Conservation (phyloP, 1,140 invertebrate genomes). For the Nasonia longicornis region DNA sequence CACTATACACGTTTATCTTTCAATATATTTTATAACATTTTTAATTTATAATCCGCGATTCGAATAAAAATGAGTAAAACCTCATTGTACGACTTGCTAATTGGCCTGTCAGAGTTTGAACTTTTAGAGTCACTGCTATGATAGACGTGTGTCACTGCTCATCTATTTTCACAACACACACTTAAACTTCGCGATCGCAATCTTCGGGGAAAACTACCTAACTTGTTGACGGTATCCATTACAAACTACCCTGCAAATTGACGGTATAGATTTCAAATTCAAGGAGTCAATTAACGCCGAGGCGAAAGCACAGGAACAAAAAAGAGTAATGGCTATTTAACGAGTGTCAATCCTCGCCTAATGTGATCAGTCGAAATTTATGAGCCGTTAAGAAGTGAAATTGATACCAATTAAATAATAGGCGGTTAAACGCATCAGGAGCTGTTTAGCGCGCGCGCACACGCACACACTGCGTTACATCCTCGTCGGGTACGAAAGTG, state of each 20-base stretch:
- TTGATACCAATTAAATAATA: slow-evolving; percentile 43
- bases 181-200: background rate
- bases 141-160: background rate
- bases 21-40: too few relatives aligned
- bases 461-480: too few relatives aligned
- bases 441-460: background rate
- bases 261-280: background rate
- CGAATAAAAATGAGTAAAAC: too few relatives aligned
- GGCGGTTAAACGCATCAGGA: background rate
- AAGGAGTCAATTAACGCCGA: slow-evolving; percentile 20
- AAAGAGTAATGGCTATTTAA: slow-evolving; percentile 24
- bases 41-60: too few relatives aligned
- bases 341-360: slow-evolving; percentile 1
- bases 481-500: background rate
- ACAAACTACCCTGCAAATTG: background rate
- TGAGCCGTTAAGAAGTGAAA: slow-evolving; percentile 25
- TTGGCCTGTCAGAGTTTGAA: too few relatives aligned
- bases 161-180: background rate
- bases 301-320: background rate
- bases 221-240: background rate
- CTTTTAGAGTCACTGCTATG: background rate
- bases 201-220: background rate
- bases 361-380: slow-evolving; percentile 14
- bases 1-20: too few relatives aligned
- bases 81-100: too few relatives aligned